Evolutionary conservation across 2,888 invertebrate genomes (phyloP), one percentile per base, ranked within the genome.

Genomic region (Nemapogon koenigi): DNA sequence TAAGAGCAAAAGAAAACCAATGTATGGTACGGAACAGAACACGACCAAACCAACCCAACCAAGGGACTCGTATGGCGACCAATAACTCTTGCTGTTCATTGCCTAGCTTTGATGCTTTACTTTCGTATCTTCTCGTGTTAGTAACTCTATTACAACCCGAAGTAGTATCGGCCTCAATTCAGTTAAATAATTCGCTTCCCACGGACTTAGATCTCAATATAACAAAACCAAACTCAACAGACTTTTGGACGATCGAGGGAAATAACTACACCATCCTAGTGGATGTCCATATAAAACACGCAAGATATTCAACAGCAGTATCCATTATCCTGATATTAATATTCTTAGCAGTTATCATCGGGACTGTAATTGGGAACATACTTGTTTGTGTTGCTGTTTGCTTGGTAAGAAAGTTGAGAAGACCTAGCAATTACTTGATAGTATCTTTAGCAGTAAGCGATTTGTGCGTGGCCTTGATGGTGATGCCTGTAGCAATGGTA

Each of bases 381-480:
- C 81, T 97, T 42, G 97, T 98, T 51, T 97, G 96, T 67, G 87
- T 96, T 22, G 97, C 97, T 40, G 96, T 98, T 38, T 92, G 94
- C 59, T 87, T 96, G 54, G 98, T 98, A 49, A 85, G 95, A 43
- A 93, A 94, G 56, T 76, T 97, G 53, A 86, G 93, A 55, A 85
- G 90, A 52, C 94, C 91, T 36, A 94, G 93, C 71, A 94, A 94
- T 75, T 93, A 94, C 62, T 81, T 94, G 46, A 85, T 97, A 39
- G 96, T 97, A 31, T 97, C 97, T 30, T 79, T 98, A 56, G 98
- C 98, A 42, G 90, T 97, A 44, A 96, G 97, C 49, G 98, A 99
- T 69, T 85, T 98, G 46, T 93, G 97, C 63, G 97, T 98, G 38
- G 96, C 97, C 2, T 84, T 91, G 33, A 83, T 98, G 52, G 97